phyloP scores from a whole-genome alignment of 2,888 invertebrate genomes.

The Adineta ricciae region DNA sequence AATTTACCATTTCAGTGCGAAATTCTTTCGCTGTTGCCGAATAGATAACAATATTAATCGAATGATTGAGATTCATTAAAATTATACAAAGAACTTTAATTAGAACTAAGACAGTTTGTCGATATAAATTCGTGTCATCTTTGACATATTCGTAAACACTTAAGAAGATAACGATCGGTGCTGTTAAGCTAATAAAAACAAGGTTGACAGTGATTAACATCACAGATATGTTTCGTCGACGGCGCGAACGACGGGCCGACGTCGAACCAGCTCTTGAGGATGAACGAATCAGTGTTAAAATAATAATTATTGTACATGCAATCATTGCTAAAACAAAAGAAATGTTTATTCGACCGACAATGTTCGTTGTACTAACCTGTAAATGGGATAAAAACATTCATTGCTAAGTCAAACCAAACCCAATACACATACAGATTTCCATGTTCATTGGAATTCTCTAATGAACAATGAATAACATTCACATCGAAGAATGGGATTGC shows the following conservation, averaged over 20 bases:
- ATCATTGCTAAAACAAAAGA: background rate
- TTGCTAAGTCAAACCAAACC: conserved; percentile 25
- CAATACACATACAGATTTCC: background rate
- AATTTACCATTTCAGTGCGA: conserved; percentile 18
- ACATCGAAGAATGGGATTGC: background rate
- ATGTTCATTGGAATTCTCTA: background rate
- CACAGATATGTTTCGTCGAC: conserved; percentile 24
- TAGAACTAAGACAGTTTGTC: background rate
- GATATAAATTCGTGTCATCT: background rate
- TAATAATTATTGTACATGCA: conserved; percentile 6
- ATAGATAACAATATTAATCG: conserved; percentile 33
- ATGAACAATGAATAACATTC: conserved; percentile 28
- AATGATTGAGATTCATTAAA: conserved; percentile 33
- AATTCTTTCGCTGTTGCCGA: conserved; percentile 33
- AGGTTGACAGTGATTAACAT: conserved; percentile 31
- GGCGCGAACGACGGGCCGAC: conserved; percentile 17
- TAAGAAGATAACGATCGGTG: conserved; percentile 30
- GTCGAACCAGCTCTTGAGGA: background rate
- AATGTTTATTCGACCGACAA: background rate
- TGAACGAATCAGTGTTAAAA: conserved; percentile 16
- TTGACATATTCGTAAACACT: background rate
- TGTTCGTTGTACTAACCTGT: background rate
- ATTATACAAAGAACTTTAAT: conserved; percentile 33
- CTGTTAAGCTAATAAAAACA: conserved; percentile 34
- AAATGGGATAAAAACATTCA: conserved; percentile 33